Conservation (phyloP, 2,888 invertebrate species). For the Drosophila recens region DNA sequence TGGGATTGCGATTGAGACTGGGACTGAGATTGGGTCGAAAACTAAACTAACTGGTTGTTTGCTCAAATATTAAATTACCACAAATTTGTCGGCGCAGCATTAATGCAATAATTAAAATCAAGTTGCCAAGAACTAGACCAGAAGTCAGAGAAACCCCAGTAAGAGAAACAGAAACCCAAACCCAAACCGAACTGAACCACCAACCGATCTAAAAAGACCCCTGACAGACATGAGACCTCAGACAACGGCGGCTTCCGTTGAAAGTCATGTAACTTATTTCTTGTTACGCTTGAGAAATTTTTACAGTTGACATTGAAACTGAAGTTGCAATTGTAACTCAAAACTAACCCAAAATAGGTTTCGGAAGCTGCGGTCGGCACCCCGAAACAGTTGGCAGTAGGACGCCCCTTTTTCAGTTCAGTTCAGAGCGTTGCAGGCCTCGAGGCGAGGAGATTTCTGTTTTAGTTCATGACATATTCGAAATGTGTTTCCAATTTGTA, state of each 20-base stretch:
- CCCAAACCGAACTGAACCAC: conserved; percentile 27
- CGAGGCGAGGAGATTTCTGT: conserved; percentile 39
- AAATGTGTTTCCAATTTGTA: conserved; percentile 81
- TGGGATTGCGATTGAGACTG: conserved; percentile 15
- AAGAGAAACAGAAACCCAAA: conserved; percentile 35
- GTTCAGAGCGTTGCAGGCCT: conserved; percentile 10
- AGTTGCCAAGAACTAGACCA: conserved; percentile 64
- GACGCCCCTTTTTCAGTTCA: conserved; percentile 63
- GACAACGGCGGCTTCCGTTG: conserved; percentile 61
- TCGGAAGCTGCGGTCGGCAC: conserved; percentile 84
- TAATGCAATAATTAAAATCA: conserved; percentile 81
- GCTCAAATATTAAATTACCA: conserved; percentile 78
- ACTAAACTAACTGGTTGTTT: conserved; percentile 55
- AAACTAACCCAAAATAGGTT: conserved; percentile 82
- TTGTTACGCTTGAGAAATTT: conserved; percentile 81
- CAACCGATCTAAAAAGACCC: conserved; percentile 44
- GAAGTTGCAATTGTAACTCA: conserved; percentile 73
- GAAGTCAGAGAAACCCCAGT: conserved; percentile 28
- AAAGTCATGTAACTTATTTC: conserved; percentile 79
- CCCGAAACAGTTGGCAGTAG: conserved; percentile 32
- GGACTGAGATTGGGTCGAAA: conserved; percentile 32
- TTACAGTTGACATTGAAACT: conserved; percentile 80
- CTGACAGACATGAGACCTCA: conserved; percentile 32
- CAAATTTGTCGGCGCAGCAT: conserved; percentile 78
- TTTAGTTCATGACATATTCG: conserved; percentile 59